These are phyloP conservation scores for Enteromius fasciolatus DNA, from an alignment of 2,797 vertebrate species.

Conservation along the genomic window DNA sequence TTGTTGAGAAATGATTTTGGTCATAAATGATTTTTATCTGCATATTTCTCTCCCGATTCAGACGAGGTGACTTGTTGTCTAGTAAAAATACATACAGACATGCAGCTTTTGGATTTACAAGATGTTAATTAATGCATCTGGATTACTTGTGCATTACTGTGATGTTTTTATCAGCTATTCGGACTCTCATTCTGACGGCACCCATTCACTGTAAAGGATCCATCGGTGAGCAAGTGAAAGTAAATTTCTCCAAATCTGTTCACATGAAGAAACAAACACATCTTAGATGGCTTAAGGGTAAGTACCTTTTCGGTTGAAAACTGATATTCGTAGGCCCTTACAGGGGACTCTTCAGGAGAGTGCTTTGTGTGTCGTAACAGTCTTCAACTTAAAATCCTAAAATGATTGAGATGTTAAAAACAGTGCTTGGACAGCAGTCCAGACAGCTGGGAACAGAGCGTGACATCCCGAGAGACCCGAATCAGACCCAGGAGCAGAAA, in stretches of 20 bases:
- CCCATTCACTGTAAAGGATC: background rate
- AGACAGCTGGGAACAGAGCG: conserved; percentile 15
- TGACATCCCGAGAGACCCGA: background rate
- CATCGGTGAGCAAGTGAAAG: background rate
- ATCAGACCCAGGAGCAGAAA: background rate
- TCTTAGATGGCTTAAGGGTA: background rate
- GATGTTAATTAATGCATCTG: background rate
- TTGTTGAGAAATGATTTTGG: no score
- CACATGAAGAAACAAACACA: background rate
- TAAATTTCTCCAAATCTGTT: background rate
- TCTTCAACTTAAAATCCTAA: background rate
- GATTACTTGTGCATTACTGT: background rate
- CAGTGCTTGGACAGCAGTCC: background rate
- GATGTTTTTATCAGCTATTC: background rate
- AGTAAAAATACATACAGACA: background rate
- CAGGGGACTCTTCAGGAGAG: background rate
- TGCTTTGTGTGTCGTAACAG: background rate
- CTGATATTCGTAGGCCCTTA: background rate
- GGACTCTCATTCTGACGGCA: background rate
- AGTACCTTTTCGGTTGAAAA: background rate
- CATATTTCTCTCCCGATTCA: background rate
- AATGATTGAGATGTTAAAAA: conserved; percentile 1
- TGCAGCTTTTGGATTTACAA: background rate
- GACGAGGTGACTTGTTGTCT: background rate
- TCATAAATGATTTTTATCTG: background rate